Conservation (phyloP, 2,797 vertebrate species). For the Craterocephalus amniculus region DNA sequence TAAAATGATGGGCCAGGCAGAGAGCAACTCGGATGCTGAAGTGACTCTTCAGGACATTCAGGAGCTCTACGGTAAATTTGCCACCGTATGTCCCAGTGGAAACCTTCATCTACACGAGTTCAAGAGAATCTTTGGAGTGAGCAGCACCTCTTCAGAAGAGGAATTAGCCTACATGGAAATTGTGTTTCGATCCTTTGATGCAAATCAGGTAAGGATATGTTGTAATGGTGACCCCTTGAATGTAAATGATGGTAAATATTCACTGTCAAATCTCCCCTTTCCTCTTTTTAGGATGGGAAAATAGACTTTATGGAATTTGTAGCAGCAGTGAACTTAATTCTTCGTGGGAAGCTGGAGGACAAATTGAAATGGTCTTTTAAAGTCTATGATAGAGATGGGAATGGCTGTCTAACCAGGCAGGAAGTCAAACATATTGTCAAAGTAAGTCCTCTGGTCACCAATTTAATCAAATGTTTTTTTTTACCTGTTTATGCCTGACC, state of each 20-base stretch:
- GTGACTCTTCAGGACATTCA: constrained; percentile 77
- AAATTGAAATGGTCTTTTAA: constrained; percentile 83
- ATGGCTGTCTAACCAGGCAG: constrained; percentile 71
- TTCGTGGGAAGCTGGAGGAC: constrained; percentile 78
- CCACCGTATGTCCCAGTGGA: constrained; percentile 78
- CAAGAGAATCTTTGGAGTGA: constrained; percentile 80
- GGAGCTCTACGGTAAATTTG: constrained; percentile 79
- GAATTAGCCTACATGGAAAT: constrained; percentile 75
- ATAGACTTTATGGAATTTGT: constrained; percentile 81
- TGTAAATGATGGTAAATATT: too few species aligned
- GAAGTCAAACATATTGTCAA: constrained; percentile 69
- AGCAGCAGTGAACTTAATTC: constrained; percentile 75
- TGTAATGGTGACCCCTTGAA: too few species aligned
- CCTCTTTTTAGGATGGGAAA: constrained; percentile 67
- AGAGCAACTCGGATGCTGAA: constrained; percentile 48
- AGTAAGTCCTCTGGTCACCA: constrained; percentile 47
- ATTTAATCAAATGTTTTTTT: too few species aligned
- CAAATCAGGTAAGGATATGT: constrained; percentile 66
- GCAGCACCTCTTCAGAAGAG: constrained; percentile 58
- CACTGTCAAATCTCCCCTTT: too few species aligned
- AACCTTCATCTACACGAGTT: constrained; percentile 79
- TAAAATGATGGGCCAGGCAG: constrained; percentile 70
- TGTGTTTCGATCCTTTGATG: constrained; percentile 77
- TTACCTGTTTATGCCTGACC: too few species aligned
- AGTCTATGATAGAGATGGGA: constrained; percentile 78